Base-by-base conservation (phyloP, 37 sponge, comb jelly and placozoan genomes). In the Amphimedon queenslandica region DNA sequence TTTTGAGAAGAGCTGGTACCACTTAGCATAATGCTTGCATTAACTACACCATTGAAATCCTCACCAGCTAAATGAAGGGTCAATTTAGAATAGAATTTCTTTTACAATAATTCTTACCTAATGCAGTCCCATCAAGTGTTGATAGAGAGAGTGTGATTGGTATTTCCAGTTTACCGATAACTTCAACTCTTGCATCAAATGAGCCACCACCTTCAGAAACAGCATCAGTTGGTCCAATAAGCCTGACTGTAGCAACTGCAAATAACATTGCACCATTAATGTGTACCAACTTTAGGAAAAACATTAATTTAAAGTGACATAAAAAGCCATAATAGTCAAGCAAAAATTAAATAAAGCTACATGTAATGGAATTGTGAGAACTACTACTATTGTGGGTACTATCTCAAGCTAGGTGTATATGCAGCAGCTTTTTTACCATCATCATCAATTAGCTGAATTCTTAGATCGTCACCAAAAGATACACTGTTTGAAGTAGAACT, bases 131-230 rank as follows among this genome's bases (percentile, higher is more conserved):
- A 32, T 72, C 73, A 27, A 4, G 18, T 29, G 73, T 80, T 23
- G 57, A 20, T n/a, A 80, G 31, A 5, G 21, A 55, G 30, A 80
- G 65, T 13, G 28, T 3, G 32, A 80, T 71, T 4, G 65, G 57
- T 21, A n/a, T 64, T 5, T 55, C n/a, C 73, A 80, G 73, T 2
- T n/a, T 64, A 1, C 81, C 81, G 20, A 55, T 4, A 16, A 80
- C 66, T 11, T 6, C 41, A 3, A 80, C 67, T 2, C 27, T 51
- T 37, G 76, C 23, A 23, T 37, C 51, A 32, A 69, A 71, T 41
- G 40, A 6, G 1, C 71, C 77, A 42, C 8, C 65, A n/a, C 20
- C 28, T 63, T 83, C 84, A 34, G 18, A 5, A 29, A 76, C 71
- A 43, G 57, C 21, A 33, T 61, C 69, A 32, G 32, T 2, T 35